Evolutionary conservation across 2,888 invertebrate genomes (phyloP).

Genomic region (Lordiphosa fenestrarum): DNA sequence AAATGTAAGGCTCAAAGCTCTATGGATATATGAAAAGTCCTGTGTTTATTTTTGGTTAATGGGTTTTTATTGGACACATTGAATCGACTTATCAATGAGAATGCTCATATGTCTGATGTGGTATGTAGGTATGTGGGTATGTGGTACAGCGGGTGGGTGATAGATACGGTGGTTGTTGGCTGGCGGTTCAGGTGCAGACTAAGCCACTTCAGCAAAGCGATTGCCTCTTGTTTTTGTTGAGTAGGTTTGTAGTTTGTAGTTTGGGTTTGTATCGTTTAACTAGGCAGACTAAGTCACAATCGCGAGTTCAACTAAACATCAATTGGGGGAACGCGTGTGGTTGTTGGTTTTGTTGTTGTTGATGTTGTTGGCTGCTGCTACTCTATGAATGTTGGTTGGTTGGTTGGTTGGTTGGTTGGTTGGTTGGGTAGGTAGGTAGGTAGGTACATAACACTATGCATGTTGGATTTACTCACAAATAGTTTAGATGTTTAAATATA

Average conservation of each 20-base stretch:
- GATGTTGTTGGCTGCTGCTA: conserved; percentile 32
- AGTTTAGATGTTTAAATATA: conserved; percentile 56
- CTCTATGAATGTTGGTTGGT: conserved; percentile 29
- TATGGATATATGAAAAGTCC: conserved; percentile 33
- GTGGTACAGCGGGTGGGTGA: conserved; percentile 6
- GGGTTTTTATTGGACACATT: conserved; percentile 9
- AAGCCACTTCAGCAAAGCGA: conserved; percentile 9
- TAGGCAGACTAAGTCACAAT: conserved; percentile 16
- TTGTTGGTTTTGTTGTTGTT: conserved; percentile 16
- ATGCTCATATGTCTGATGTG: conserved; percentile 61
- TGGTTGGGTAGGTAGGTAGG: conserved; percentile 18
- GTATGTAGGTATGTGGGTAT: conserved; percentile 20
- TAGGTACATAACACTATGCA: conserved; percentile 47
- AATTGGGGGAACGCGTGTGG: conserved; percentile 22
- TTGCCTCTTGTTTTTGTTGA: neutral
- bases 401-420: conserved; percentile 11
- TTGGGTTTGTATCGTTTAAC: neutral
- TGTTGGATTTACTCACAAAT: conserved; percentile 72
- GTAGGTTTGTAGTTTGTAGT: conserved; percentile 1
- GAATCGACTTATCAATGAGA: conserved; percentile 70
- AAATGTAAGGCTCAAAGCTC: neutral
- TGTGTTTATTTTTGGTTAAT: conserved; percentile 31
- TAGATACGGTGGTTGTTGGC: conserved; percentile 2
- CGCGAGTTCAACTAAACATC: conserved; percentile 35
- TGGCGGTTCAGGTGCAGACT: conserved; percentile 11